Evolutionary conservation across 2,888 invertebrate species (phyloP), one percentile per base, ranked within the genome.

Genomic region (Tenthredo amoena): DNA sequence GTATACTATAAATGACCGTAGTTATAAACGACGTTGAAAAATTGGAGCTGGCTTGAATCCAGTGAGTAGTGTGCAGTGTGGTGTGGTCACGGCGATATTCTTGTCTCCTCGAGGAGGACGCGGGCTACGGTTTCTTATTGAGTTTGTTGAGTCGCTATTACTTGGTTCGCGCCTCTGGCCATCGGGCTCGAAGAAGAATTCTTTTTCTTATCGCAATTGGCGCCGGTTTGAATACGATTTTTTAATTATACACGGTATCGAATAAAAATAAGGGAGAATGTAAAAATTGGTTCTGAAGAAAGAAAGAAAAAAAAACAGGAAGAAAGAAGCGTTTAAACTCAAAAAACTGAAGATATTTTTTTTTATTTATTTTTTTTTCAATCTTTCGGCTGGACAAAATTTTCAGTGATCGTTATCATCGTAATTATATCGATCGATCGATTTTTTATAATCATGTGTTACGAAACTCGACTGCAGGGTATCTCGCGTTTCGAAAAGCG

Each of bases 21-120:
- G 31, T 34, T 31, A 26, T 55, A 62, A 26, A 77, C 34, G 55
- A 34, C 31, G 47, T 18, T 77, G 34, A 77, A 77, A 82, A 83
- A 68, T 83, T 83, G 47, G 83, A 83, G 83, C 83, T 83, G 83
- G 83, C 83, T 71, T 58, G n/a, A 83, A 68, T 83, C 83, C 83
- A 83, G 71, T 83, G 34, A 40, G 31, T 21, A 58, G 68, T 15
- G 12, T 47, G 34, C 21, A 9, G 55, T 81, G 65, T 71, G 83
- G 83, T 81, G 65, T 71, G 83, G 83, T 83, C 83, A 83, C 83
- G 71, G 37, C 31, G 83, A 47, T 83, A 83, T 83, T 83, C 83
- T 83, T 68, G 83, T 83, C 83, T 40, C 50, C 68, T 83, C 68
- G 26, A 34, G 47, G 31, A 47, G 83, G 55, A 83, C 31, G 47